Conservation (phyloP, 1,140 invertebrate genomes). For the Rhopalosiphum maidis region DNA sequence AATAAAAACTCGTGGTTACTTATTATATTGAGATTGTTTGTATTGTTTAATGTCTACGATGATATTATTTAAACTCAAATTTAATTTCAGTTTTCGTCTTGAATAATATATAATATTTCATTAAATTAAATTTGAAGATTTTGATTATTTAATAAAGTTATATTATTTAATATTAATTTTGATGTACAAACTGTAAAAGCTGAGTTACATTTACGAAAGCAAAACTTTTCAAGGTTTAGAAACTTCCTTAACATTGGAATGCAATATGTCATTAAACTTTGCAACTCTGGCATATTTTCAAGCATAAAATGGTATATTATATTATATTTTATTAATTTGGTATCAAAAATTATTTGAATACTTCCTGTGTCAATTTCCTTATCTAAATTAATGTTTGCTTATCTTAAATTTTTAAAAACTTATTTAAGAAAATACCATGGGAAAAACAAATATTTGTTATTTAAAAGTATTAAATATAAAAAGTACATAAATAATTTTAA, state of each 20-base stretch:
- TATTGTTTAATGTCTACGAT: too few species aligned
- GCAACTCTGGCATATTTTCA: background rate
- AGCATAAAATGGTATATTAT: background rate
- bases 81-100: background rate
- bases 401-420: accelerated
- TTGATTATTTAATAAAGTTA: background rate
- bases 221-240: background rate
- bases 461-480: too few species aligned
- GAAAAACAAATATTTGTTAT: background rate
- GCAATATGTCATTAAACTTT: background rate
- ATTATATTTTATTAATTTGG: background rate
- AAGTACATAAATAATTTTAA: background rate
- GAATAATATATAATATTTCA: background rate
- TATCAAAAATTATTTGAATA: background rate
- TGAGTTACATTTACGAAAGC: background rate
- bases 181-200: background rate
- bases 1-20: too few species aligned
- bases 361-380: background rate
- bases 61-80: background rate
- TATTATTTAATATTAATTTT: background rate
- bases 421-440: background rate
- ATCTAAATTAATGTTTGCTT: background rate
- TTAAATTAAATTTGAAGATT: background rate
- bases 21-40: too few species aligned
- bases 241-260: background rate